Conservation (phyloP, 2,797 vertebrate species). For the Acanthurus tractus region DNA sequence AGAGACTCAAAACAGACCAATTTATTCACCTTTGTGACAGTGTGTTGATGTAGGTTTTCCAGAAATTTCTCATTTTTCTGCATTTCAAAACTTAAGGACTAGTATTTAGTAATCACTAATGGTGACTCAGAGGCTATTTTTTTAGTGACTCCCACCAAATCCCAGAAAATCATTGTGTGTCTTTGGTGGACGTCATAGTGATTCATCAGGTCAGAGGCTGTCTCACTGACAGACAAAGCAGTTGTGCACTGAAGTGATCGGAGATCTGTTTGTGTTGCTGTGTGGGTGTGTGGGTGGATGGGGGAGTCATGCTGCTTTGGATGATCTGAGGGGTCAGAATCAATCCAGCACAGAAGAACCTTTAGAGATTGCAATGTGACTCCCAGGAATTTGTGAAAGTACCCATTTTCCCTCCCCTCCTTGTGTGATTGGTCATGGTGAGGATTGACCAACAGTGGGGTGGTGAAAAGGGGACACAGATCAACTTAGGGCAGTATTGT, state of each 20-base stretch:
- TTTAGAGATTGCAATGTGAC: constrained; percentile 48
- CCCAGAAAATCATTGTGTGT: constrained; percentile 23
- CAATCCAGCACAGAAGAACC: constrained; percentile 48
- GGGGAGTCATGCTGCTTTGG: constrained; percentile 19
- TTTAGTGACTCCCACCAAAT: constrained; percentile 11
- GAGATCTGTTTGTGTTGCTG: constrained; percentile 2
- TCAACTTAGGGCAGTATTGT: constrained; percentile 24
- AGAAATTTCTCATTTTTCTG: constrained; percentile 19
- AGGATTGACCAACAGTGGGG: constrained; percentile 45
- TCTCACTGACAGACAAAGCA: constrained; percentile 41
- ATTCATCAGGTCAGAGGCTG: constrained; percentile 45
- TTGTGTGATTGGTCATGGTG: constrained; percentile 68
- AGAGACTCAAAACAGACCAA: constrained; percentile 4
- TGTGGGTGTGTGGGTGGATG: too few species aligned
- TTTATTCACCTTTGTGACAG: constrained; percentile 10
- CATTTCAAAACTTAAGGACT: constrained; percentile 9
- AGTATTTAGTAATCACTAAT: constrained; percentile 22
- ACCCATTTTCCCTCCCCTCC: constrained; percentile 53
- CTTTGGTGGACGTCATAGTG: constrained; percentile 42
- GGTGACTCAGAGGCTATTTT: neutral
- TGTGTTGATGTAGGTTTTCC: constrained; percentile 30
- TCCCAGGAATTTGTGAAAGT: constrained; percentile 64
- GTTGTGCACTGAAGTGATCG: constrained; percentile 38
- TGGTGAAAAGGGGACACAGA: constrained; percentile 25
- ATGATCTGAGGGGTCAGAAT: constrained; percentile 52